These are phyloP conservation scores for Eolophus roseicapilla DNA, from an alignment of 2,113 vertebrate species.

Conservation along the genomic window DNA sequence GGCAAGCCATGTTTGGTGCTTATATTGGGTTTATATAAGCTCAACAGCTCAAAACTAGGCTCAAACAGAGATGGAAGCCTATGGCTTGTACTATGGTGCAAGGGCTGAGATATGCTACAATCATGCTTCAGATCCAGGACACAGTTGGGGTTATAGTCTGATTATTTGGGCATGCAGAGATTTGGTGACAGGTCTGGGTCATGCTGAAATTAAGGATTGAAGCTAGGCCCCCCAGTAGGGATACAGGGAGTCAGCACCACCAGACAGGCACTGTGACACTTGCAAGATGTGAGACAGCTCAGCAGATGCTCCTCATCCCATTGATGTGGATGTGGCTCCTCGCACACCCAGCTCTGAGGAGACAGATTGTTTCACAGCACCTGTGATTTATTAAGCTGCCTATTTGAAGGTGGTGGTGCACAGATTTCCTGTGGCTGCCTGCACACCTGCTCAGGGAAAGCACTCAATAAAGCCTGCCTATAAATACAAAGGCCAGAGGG, in stretches of 20 bases:
- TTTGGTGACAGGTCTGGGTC: not conserved
- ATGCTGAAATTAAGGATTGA: not conserved
- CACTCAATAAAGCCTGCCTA: not conserved
- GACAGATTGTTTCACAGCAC: not conserved
- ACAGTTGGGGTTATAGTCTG: not conserved
- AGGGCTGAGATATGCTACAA: not conserved
- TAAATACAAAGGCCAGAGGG: conserved; percentile 12
- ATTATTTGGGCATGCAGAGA: not conserved
- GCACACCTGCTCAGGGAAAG: not conserved
- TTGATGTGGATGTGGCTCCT: not conserved
- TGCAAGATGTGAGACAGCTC: not conserved
- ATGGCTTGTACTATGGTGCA: not conserved
- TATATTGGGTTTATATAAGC: not conserved
- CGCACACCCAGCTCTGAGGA: rapidly evolving
- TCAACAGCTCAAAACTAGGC: not conserved
- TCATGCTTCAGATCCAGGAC: not conserved
- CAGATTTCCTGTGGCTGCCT: not conserved
- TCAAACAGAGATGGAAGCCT: not conserved
- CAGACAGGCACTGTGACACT: not conserved
- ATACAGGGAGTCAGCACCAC: not conserved
- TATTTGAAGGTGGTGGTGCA: not conserved
- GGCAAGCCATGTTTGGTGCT: not conserved
- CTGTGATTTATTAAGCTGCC: conserved; percentile 30
- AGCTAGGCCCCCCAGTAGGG: not conserved
- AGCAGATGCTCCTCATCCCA: not conserved